phyloP scores from a whole-genome alignment of 1,140 invertebrate genomes.

The Diabrotica virgifera region DNA sequence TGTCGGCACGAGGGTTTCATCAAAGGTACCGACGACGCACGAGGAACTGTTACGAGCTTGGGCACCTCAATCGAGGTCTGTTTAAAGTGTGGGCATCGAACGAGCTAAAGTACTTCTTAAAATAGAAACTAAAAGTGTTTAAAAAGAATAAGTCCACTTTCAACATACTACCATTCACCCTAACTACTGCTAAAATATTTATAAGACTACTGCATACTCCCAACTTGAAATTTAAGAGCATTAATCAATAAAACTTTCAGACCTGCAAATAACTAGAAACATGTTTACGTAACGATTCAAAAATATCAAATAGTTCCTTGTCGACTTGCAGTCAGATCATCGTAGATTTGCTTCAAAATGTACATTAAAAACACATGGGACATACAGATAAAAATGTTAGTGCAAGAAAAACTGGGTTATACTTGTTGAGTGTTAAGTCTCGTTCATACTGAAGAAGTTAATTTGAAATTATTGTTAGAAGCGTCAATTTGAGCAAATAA shows the following conservation, averaged over 20 bases:
- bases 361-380: conserved; percentile 6
- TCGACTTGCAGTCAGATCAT: conserved; percentile 28
- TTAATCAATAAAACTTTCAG: conserved; percentile 22
- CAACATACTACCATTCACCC: conserved; percentile 13
- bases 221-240: conserved; percentile 12
- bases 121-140: no score
- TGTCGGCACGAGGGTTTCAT: no score
- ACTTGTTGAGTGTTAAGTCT: not conserved
- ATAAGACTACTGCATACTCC: conserved; percentile 9
- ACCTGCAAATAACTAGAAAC: conserved; percentile 30
- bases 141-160: not conserved
- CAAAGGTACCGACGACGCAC: no score
- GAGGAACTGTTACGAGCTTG: no score
- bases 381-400: conserved; percentile 14
- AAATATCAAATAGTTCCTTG: conserved; percentile 19
- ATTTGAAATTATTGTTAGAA: no score
- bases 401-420: conserved; percentile 16
- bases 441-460: not conserved
- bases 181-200: conserved; percentile 12
- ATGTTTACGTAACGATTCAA: conserved; percentile 14
- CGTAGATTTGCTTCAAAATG: not conserved
- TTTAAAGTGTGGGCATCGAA: no score
- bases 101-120: no score
- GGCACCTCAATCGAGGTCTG: no score
- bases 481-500: no score